These are phyloP conservation scores for Eilema depressum DNA, from an alignment of 2,888 invertebrate genomes.

Conservation along the genomic window DNA sequence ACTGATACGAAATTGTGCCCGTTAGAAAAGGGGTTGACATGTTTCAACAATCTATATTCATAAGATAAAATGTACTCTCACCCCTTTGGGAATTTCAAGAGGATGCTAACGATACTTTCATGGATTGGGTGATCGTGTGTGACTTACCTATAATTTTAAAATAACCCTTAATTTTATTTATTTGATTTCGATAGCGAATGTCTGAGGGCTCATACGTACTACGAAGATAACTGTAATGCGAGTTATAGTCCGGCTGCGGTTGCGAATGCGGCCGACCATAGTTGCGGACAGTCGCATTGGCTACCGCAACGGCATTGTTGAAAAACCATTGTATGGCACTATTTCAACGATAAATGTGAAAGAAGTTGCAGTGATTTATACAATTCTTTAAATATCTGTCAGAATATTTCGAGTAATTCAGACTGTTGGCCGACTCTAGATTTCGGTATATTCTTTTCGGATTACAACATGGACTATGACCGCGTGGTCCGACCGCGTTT, in stretches of 20 bases:
- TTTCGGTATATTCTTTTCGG: neutral
- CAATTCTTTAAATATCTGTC: no score
- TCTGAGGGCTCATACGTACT: neutral
- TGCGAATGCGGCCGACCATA: no score
- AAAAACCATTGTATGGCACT: no score
- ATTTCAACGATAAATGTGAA: neutral
- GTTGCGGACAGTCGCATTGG: neutral
- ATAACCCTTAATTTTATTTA: neutral
- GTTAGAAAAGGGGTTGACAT: neutral
- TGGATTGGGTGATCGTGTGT: no score
- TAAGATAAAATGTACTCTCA: no score
- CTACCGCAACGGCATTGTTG: no score
- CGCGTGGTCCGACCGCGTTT: no score
- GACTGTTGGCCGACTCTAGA: neutral
- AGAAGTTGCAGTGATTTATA: neutral
- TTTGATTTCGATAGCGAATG: neutral
- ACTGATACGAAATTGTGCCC: neutral
- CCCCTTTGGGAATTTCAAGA: no score
- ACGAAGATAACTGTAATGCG: neutral
- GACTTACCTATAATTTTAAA: no score
- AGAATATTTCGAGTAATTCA: neutral
- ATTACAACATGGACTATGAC: no score
- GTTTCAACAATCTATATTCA: no score
- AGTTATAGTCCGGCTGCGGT: neutral
- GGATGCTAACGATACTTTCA: no score